A percentile compares a stretch with the other conserved stretches of the same genome.
These are phyloP conservation scores for Cyaniris semiargus DNA, from an alignment of 2,888 invertebrate species.

Conservation along the genomic window DNA sequence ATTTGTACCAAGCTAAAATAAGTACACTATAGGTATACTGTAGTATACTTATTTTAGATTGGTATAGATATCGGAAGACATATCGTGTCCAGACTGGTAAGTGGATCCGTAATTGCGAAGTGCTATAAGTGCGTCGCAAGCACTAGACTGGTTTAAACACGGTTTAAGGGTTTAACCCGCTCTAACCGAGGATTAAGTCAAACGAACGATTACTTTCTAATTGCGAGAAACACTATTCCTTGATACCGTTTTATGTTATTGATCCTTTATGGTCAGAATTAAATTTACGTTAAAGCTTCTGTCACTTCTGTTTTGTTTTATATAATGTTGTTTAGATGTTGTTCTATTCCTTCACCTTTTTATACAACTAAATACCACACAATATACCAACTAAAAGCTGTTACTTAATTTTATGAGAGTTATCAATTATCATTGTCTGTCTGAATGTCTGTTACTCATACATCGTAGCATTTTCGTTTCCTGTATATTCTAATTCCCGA, in stretches of 20 bases:
- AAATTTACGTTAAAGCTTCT: background rate
- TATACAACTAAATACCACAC: no score
- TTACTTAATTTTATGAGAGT: no score
- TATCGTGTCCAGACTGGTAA: conserved; percentile 51
- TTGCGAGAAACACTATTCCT: conserved; percentile 20
- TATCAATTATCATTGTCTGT: no score
- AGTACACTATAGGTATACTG: background rate
- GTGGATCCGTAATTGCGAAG: conserved; percentile 57
- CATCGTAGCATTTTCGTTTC: background rate
- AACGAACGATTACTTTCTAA: conserved; percentile 40
- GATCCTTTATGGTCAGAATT: background rate
- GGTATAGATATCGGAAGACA: conserved; percentile 36
- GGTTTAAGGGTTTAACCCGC: conserved; percentile 38
- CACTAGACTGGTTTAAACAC: conserved; percentile 42
- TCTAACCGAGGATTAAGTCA: conserved; percentile 42
- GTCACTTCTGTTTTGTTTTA: background rate
- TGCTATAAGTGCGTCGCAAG: conserved; percentile 57
- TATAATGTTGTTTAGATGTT: no score
- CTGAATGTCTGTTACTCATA: no score
- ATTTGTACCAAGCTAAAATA: no score
- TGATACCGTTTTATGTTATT: background rate
- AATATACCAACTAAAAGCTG: no score
- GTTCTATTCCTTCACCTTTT: no score
- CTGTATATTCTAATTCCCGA: conserved; percentile 8
- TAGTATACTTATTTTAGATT: no score